Evolutionary conservation across 2,888 invertebrate genomes (phyloP), one percentile per base, ranked within the genome.

Genomic region (Eupeodes luniger): DNA sequence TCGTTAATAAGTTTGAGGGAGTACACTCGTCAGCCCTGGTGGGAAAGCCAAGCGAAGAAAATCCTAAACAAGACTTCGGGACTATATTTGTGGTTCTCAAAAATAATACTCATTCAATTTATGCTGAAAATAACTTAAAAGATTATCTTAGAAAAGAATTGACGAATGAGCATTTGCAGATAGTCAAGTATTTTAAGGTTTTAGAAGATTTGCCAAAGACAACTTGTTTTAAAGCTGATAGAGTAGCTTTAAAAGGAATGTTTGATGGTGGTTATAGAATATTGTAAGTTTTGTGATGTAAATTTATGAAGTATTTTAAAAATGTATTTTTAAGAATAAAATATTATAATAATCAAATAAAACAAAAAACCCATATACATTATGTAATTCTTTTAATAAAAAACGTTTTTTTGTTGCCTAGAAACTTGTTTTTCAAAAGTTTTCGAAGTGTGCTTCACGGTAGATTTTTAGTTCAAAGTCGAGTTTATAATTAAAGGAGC

Each of bases 41-140:
- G 14, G 49, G 49, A 34, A 27, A n/a, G 1, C 49, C 34, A 0
- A 5, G 34, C 34, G 1, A 5, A 67, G n/a, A 67, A 2, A 67
- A 49, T 27, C 34, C 49, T 0, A 51, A 67, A 34, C 27, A 67
- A 34, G 66, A 67, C 10, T 49, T n/a, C n/a, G 66, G 66, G 9
- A 67, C 66, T 10, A 49, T 67, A 49, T 67, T 67, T 34, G 34
- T 67, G 5, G 49, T 34, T 67, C 27, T 51, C 2, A 67, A 51
- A 51, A 67, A 51, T 51, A n/a, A 51, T n/a, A 11, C 14, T 5
- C 4, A 49, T 49, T n/a, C 16, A 10, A 51, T 34, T 49, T 9
- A n/a, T 34, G 5, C 34, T 67, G 66, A 49, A 10, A 67, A 49
- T 49, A 7, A 67, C 10, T 51, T 67, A 5, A 51, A 11, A 34